Evolutionary conservation across 2,113 vertebrate species (phyloP).

Genomic region (Argyrosomus japonicus): DNA sequence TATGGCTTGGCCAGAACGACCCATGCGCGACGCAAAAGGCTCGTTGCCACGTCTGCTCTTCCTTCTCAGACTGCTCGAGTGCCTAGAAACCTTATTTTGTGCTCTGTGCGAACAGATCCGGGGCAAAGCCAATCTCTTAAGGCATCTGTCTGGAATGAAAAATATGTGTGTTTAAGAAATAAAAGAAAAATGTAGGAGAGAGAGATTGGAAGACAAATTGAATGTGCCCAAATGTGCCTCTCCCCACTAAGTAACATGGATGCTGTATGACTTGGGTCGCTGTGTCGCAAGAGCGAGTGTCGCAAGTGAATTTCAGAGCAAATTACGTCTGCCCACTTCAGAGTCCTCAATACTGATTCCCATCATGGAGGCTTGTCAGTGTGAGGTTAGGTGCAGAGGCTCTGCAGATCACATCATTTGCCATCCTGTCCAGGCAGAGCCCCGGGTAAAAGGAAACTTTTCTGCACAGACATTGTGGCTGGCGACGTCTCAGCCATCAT

Average conservation of each 20-base stretch:
- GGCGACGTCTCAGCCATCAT: conserved; percentile 61
- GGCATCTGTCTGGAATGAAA: conserved; percentile 56
- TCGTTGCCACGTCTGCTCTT: conserved; percentile 21
- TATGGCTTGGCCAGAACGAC: conserved; percentile 11
- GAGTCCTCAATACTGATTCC: conserved; percentile 40
- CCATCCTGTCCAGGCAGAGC: conserved; percentile 47
- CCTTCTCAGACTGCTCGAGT: conserved; percentile 7
- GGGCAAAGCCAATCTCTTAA: conserved; percentile 53
- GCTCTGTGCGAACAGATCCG: conserved; percentile 28
- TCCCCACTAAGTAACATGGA: conserved; percentile 54
- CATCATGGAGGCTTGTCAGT: conserved; percentile 41
- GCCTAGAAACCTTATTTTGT: conserved; percentile 53
- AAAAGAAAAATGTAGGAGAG: conserved; percentile 35
- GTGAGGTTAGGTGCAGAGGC: conserved; percentile 52
- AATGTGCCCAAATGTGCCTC: conserved; percentile 44
- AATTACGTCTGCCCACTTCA: conserved; percentile 53
- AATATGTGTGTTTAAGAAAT: conserved; percentile 59
- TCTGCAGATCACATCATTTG: conserved; percentile 68
- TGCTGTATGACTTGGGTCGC: conserved; percentile 33
- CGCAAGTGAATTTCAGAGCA: conserved; percentile 54
- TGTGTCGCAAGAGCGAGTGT: too few species aligned
- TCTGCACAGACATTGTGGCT: conserved; percentile 50
- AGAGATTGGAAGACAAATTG: conserved; percentile 70
- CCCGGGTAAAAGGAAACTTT: conserved; percentile 57
- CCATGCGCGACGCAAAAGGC: background rate